These are phyloP conservation scores for Grammomys surdaster DNA, from an alignment of 2,113 vertebrate genomes.

Conservation along the genomic window DNA sequence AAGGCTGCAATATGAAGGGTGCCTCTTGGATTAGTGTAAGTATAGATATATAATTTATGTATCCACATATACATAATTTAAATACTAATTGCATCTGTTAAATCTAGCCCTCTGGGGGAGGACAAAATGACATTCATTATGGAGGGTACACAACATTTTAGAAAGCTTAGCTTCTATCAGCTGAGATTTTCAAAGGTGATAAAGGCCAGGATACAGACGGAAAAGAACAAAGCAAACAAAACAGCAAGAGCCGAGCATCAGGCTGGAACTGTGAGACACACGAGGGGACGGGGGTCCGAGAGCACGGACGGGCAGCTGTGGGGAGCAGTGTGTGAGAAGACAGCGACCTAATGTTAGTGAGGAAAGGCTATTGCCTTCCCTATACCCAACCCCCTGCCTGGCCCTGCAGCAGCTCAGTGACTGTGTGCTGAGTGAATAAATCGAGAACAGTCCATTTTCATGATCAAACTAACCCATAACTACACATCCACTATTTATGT, in stretches of 20 bases:
- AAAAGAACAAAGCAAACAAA: not conserved
- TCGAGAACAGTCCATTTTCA: not conserved
- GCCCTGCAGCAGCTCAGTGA: not conserved
- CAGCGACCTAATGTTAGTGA: not conserved
- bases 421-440: not conserved
- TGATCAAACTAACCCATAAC: not conserved
- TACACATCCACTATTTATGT: not conserved
- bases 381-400: not conserved
- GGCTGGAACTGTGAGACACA: not conserved
- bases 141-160: not conserved
- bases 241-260: not conserved
- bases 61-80: conserved; percentile 13
- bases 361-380: not conserved
- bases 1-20: not conserved
- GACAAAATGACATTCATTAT: not conserved
- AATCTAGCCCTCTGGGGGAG: not conserved
- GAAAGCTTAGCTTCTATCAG: not conserved
- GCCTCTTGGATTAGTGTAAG: not conserved
- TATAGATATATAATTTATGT: not conserved
- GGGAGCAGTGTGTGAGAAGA: not conserved
- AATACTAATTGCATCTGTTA: conserved; percentile 39
- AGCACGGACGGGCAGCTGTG: not conserved
- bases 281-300: not conserved
- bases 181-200: not conserved
- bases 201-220: not conserved